Conservation (phyloP, 2,113 vertebrate genomes). For the Promerops cafer region DNA sequence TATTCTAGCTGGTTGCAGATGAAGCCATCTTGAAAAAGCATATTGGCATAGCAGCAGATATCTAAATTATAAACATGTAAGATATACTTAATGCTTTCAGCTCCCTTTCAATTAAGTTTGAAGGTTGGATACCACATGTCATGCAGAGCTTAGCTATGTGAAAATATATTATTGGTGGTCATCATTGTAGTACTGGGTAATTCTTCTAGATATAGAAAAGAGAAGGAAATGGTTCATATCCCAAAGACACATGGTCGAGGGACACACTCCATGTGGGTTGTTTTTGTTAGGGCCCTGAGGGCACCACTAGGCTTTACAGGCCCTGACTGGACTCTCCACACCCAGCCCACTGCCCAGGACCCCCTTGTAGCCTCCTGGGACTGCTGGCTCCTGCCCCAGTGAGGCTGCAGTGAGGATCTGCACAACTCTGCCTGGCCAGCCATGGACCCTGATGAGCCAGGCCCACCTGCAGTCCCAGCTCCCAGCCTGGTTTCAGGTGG, state of each 20-base stretch:
- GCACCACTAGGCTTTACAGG: not conserved
- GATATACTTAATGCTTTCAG: not conserved
- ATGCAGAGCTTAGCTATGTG: not conserved
- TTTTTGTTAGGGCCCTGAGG: not conserved
- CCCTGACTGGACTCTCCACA: not conserved
- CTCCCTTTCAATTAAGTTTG: not conserved
- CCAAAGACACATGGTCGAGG: not conserved
- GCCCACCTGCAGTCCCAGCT: not conserved
- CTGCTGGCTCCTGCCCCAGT: not conserved
- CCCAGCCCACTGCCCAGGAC: not conserved
- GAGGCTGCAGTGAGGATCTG: not conserved
- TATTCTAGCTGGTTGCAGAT: not conserved
- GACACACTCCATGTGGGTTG: fast-evolving
- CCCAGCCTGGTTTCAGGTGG: not conserved
- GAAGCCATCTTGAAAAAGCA: not conserved
- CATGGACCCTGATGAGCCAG: not conserved
- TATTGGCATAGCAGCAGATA: not conserved
- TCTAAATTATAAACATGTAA: not conserved
- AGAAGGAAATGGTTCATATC: not conserved
- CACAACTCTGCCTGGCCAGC: not conserved
- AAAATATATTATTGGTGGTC: not conserved
- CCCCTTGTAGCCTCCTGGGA: not conserved
- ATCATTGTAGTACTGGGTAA: not conserved
- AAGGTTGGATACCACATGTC: not conserved
- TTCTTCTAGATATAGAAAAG: not conserved